These are phyloP conservation scores for zebrafish (Danio rerio) DNA, from an alignment of 2,113 vertebrate species.

Conservation along the genomic window DNA sequence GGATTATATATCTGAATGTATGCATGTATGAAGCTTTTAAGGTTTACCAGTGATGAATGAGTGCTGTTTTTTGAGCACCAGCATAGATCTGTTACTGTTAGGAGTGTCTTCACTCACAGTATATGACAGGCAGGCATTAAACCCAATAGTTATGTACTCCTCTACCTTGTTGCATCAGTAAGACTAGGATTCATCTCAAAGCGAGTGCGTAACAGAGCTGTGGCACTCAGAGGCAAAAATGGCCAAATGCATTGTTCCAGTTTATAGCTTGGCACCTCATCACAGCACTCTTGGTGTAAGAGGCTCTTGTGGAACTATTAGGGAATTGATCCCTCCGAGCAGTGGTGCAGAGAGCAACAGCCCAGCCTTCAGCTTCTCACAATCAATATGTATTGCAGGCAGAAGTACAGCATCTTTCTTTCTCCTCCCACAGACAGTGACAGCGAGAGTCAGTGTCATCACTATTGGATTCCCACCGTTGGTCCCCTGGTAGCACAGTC, in stretches of 20 bases:
- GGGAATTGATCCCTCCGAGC: slow-evolving; percentile 47
- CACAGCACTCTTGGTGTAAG: slow-evolving; percentile 30
- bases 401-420: slow-evolving; percentile 37
- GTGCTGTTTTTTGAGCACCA: not conserved
- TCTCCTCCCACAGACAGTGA: slow-evolving; percentile 14
- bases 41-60: not conserved
- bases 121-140: not conserved
- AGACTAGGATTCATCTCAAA: not conserved
- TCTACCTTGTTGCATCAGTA: not conserved
- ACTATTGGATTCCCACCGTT: slow-evolving; percentile 7
- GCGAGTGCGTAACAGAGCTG: not conserved
- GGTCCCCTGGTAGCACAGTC: slow-evolving; percentile 14
- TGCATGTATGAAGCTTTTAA: not conserved
- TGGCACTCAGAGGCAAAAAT: not conserved
- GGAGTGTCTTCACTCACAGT: not conserved
- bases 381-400: slow-evolving; percentile 50
- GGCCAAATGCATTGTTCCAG: slow-evolving; percentile 26
- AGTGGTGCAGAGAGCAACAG: slow-evolving; percentile 50
- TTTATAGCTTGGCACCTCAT: slow-evolving; percentile 33
- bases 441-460: not conserved
- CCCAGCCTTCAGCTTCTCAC: slow-evolving; percentile 28
- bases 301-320: slow-evolving; percentile 45
- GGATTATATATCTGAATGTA: not conserved
- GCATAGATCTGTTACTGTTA: not conserved
- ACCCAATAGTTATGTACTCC: not conserved